Evolutionary conservation across 37 sponge, comb jelly and placozoan genomes (phyloP), one percentile per base, ranked within the genome.

Genomic region (Petrosia ficiformis): DNA sequence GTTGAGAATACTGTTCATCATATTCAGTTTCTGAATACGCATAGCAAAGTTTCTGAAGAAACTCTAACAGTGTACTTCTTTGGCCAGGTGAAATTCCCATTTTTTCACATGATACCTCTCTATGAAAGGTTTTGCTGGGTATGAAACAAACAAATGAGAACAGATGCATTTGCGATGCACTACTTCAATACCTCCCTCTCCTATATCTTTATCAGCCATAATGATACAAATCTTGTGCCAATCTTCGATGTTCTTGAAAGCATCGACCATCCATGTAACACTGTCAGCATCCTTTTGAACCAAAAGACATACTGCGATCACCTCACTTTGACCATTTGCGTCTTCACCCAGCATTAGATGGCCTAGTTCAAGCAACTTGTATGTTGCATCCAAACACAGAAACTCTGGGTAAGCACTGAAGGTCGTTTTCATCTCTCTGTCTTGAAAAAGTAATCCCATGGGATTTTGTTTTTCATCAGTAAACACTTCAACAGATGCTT

Each of bases 191-290:
- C 63, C 11, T 77, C 79, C 2, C 79, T 63, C 32, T 88, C 79
- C 0, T 26, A 88, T 78, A 64, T 88, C 89, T 66, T 87, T 88
- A 41, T 88, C 89, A 36, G 83, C 59, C 83, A 88, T 82, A 0
- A 83, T 65, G 39, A 77, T 75, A 35, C 52, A 6, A n/a, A 43
- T 43, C 56, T 21, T 25, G 22, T 22, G 4, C 84, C 79, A 83
- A 28, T 59, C n/a, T 35, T 88, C 83, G 25, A 48, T n/a, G 34
- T 72, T 48, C 37, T 87, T 76, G 44, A 87, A 81, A 30, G 72
- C 44, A 32, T 78, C 44, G 6, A 88, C 32, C 83, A 88, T 77
- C 79, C 76, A 73, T 4, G 26, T 78, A 1, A 82, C 57, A 38
- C 70, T 67, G 24, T 68, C 70, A 4, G 36, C 48, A 72, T 77